These are phyloP conservation scores for Callipepla californica DNA, from an alignment of 2,113 vertebrate genomes.

Conservation along the genomic window DNA sequence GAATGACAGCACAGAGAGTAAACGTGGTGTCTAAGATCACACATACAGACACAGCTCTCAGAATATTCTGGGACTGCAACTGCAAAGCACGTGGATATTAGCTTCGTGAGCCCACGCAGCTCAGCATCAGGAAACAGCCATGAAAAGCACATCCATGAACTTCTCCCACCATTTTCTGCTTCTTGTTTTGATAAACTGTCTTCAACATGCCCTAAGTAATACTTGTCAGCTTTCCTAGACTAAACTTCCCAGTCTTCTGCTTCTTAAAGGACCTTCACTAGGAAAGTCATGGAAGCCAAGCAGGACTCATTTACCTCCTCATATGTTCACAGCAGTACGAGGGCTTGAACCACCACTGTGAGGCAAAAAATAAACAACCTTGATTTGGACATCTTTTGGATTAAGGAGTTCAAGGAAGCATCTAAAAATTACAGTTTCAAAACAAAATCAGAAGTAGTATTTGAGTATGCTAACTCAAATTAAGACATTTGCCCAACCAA, in stretches of 20 bases:
- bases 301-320: background rate
- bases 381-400: background rate
- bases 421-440: background rate
- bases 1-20: background rate
- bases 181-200: background rate
- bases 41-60: background rate
- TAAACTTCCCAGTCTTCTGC: rapidly evolving
- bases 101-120: rapidly evolving
- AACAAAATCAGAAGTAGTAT: background rate
- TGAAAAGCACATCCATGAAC: background rate
- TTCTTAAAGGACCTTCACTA: background rate
- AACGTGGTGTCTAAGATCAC: background rate
- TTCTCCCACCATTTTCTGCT: background rate
- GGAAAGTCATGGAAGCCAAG: background rate
- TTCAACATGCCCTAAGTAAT: background rate
- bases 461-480: background rate
- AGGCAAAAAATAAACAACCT: background rate
- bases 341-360: background rate
- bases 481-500: background rate
- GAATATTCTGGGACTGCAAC: background rate
- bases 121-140: background rate
- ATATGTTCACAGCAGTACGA: rapidly evolving
- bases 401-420: background rate
- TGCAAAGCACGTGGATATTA: background rate
- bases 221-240: background rate